These are phyloP conservation scores for Rhyzopertha dominica DNA, from an alignment of 1,140 invertebrate species.

Conservation along the genomic window DNA sequence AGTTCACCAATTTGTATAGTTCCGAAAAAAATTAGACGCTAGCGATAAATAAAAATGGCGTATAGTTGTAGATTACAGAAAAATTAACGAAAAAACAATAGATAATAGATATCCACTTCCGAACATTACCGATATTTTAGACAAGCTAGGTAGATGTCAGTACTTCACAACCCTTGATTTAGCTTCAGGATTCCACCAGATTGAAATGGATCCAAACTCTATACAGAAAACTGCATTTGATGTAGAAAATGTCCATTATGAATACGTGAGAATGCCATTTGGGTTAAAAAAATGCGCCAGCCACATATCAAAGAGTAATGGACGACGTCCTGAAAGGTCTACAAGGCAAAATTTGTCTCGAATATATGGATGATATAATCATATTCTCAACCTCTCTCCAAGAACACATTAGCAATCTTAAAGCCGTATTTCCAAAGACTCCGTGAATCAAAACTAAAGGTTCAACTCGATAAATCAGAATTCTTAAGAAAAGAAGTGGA, in stretches of 20 bases:
- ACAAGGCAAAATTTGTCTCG: conserved; percentile 40
- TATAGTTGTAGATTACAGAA: conserved; percentile 40
- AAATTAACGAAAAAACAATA: conserved; percentile 40
- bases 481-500: conserved; percentile 30
- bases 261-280: conserved; percentile 39
- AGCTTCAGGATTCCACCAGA: conserved; percentile 48
- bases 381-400: conserved; percentile 23
- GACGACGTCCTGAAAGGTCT: conserved; percentile 11
- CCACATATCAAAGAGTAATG: conserved; percentile 44
- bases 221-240: conserved; percentile 46
- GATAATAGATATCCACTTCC: conserved; percentile 48
- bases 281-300: conserved; percentile 42
- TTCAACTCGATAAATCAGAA: conserved; percentile 22
- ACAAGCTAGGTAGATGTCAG: conserved; percentile 35
- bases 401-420: conserved; percentile 17
- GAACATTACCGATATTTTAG: conserved; percentile 45
- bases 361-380: conserved; percentile 37
- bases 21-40: conserved; percentile 28
- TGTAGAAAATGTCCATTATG: conserved; percentile 31
- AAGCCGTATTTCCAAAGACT: conserved; percentile 14
- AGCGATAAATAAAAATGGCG: conserved; percentile 37
- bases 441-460: conserved; percentile 12
- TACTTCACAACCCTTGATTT: conserved; percentile 47
- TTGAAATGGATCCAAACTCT: conserved; percentile 41
- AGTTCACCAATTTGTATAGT: conserved; percentile 39